Evolutionary conservation across 2,888 invertebrate genomes (phyloP).

Genomic region (Cyclophora punctaria): DNA sequence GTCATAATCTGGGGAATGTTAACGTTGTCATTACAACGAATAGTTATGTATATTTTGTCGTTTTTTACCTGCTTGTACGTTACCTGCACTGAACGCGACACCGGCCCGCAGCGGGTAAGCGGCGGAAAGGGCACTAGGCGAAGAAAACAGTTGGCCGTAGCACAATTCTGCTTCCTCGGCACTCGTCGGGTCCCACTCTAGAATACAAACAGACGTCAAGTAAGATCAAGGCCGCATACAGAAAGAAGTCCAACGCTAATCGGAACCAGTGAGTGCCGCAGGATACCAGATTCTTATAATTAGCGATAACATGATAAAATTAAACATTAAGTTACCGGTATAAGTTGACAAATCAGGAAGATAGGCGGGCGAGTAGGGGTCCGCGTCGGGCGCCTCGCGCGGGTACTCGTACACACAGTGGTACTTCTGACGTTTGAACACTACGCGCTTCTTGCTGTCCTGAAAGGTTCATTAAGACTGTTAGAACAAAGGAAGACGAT

Average conservation of each 20-base stretch:
- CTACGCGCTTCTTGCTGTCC: conserved; percentile 82
- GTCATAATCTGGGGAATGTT: conserved; percentile 59
- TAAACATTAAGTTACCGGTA: conserved; percentile 49
- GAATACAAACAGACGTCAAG: not conserved
- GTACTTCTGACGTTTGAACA: conserved; percentile 88
- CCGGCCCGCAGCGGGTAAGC: conserved; percentile 50
- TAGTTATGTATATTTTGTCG: too few relatives aligned
- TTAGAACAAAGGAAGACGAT: too few relatives aligned
- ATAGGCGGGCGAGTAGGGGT: conserved; percentile 47
- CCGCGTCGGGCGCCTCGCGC: conserved; percentile 75
- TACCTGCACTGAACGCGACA: conserved; percentile 52
- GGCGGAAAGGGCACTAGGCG: conserved; percentile 48
- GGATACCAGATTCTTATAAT: too few relatives aligned
- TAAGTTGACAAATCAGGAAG: conserved; percentile 72
- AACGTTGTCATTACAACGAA: not conserved
- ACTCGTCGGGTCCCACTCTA: conserved; percentile 61
- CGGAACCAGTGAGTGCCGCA: too few relatives aligned
- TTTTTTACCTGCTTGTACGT: not conserved
- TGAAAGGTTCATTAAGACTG: conserved; percentile 21
- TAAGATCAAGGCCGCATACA: too few relatives aligned
- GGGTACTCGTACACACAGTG: conserved; percentile 91
- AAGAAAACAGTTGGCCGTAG: conserved; percentile 62
- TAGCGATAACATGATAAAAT: too few relatives aligned
- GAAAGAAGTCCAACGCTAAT: too few relatives aligned
- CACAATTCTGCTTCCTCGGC: conserved; percentile 62